These are phyloP conservation scores for Drosophila watanabei DNA, from an alignment of 1,140 invertebrate genomes.

Conservation along the genomic window DNA sequence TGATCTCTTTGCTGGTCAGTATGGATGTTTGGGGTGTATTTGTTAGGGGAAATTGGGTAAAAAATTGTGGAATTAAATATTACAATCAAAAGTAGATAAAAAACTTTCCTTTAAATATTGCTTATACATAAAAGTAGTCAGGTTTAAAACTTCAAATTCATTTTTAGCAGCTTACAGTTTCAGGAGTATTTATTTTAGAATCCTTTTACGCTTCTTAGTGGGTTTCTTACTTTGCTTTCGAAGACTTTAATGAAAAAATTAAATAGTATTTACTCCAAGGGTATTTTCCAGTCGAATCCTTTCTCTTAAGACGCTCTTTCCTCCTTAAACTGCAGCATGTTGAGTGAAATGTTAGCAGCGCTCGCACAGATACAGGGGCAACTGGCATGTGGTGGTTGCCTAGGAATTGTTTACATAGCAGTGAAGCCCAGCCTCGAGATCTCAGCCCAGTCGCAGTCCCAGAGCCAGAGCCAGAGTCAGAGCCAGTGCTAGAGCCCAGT, in stretches of 20 bases:
- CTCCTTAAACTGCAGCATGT: conserved; percentile 49
- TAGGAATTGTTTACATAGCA: conserved; percentile 82
- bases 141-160: too few relatives aligned
- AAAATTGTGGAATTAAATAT: neutral
- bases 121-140: neutral
- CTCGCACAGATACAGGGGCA: conserved; percentile 40
- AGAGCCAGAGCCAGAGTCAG: neutral
- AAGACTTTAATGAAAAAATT: neutral
- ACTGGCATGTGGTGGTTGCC: conserved; percentile 42
- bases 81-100: neutral
- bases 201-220: neutral
- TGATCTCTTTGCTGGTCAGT: conserved; percentile 44
- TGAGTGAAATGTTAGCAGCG: conserved; percentile 80
- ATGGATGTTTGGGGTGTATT: neutral
- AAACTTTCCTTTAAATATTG: neutral
- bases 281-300: conserved; percentile 19
- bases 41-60: too few relatives aligned
- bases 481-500: conserved; percentile 1
- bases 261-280: neutral
- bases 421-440: conserved; percentile 60
- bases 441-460: conserved; percentile 25
- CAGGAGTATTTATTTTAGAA: neutral
- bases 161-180: too few relatives aligned
- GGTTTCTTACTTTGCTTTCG: too few relatives aligned
- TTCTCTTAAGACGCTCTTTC: conserved; percentile 8